These are phyloP conservation scores for Pangasius macronema DNA, from an alignment of 2,797 vertebrate genomes.

Conservation along the genomic window DNA sequence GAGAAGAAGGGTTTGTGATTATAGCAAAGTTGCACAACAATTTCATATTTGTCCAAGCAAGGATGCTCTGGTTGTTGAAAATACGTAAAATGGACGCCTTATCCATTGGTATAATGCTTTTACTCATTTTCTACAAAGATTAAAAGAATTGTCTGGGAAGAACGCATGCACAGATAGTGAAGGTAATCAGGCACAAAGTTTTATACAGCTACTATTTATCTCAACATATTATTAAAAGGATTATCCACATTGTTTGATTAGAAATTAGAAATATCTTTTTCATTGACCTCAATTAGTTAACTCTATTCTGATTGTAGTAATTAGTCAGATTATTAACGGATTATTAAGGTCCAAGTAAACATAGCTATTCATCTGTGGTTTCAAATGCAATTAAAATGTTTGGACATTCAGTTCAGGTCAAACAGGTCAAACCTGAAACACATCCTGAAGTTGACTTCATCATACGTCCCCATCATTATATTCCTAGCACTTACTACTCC, in stretches of 20 bases:
- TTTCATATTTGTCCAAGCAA: neutral
- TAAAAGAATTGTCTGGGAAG: neutral
- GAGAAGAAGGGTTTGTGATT: neutral
- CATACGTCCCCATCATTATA: neutral
- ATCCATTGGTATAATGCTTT: neutral
- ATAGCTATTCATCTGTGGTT: neutral
- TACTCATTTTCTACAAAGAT: neutral
- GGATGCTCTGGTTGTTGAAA: neutral
- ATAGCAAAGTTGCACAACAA: neutral
- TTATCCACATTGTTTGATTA: neutral
- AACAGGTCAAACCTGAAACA: neutral
- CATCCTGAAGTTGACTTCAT: neutral
- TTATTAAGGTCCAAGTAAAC: neutral
- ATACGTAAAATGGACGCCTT: neutral
- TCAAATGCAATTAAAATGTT: neutral
- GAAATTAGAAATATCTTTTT: neutral
- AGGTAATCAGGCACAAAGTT: neutral
- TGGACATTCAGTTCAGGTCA: neutral
- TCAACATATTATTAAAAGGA: neutral
- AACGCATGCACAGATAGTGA: neutral
- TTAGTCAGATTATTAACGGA: neutral
- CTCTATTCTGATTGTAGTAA: neutral
- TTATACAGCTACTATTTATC: neutral
- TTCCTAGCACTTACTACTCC: neutral
- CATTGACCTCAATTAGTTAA: neutral